phyloP scores from a whole-genome alignment of 2,797 vertebrate species.

The Fringilla coelebs region DNA sequence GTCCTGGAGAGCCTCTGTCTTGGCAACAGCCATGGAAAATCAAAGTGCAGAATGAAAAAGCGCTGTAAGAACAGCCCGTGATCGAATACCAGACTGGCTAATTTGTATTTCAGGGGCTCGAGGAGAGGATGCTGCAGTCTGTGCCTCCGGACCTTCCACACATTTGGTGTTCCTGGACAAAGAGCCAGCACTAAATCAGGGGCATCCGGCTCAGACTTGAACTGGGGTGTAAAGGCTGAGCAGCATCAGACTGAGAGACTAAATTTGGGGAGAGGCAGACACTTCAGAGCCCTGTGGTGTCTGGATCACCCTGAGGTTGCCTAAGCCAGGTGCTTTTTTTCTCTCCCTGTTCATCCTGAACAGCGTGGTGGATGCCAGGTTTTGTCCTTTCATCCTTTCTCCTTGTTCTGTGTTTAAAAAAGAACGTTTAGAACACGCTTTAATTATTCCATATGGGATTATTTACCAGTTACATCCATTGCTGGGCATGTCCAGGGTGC shows the following conservation, averaged over 20 bases:
- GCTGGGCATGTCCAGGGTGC: neutral
- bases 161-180: constrained; percentile 51
- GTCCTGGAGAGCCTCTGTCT: constrained; percentile 76
- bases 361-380: neutral
- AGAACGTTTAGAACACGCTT: neutral
- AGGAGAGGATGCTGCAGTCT: constrained; percentile 70
- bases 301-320: constrained; percentile 10
- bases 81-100: constrained; percentile 73
- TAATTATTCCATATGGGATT: neutral
- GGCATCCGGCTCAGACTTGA: constrained; percentile 50
- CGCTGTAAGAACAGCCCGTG: constrained; percentile 67
- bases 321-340: constrained; percentile 34
- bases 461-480: neutral
- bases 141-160: constrained; percentile 66
- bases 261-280: constrained; percentile 24
- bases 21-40: constrained; percentile 78
- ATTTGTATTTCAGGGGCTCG: constrained; percentile 74
- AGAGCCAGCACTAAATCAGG: constrained; percentile 57
- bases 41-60: constrained; percentile 74
- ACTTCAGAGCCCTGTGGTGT: constrained; percentile 25
- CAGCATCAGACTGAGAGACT: constrained; percentile 10
- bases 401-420: neutral
- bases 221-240: constrained; percentile 37
- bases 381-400: constrained; percentile 19
- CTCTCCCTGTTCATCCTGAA: neutral